These are phyloP conservation scores for Galbula dea DNA, from an alignment of 2,113 vertebrate genomes.

Conservation along the genomic window DNA sequence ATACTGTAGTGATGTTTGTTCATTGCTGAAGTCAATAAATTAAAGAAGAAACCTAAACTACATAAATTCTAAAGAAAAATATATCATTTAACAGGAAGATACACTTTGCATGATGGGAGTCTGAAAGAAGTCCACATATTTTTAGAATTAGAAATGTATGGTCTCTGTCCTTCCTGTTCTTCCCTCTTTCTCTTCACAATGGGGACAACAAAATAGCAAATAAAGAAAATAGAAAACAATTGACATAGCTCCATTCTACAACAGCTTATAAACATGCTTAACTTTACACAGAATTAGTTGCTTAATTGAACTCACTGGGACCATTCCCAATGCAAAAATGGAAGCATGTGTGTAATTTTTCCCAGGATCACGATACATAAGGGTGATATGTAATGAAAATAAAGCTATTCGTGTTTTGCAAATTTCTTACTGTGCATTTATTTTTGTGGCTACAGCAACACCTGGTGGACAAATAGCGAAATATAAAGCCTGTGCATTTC, in stretches of 20 bases:
- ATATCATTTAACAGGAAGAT: neutral
- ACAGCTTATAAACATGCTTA: neutral
- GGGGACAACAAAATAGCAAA: neutral
- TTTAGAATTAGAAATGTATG: neutral
- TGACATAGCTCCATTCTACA: neutral
- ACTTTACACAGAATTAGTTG: neutral
- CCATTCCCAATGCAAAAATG: neutral
- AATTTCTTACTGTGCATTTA: neutral
- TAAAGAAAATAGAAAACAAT: neutral
- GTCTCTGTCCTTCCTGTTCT: neutral
- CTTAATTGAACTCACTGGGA: neutral
- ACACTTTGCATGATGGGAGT: neutral
- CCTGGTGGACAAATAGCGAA: slow-evolving; percentile 57
- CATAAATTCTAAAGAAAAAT: slow-evolving; percentile 11
- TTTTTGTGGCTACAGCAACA: slow-evolving; percentile 54
- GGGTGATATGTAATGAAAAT: neutral
- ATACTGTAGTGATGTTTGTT: neutral
- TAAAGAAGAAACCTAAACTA: neutral
- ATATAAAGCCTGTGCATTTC: neutral
- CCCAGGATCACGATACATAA: neutral
- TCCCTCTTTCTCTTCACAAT: neutral
- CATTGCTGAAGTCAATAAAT: neutral
- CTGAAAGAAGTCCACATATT: neutral
- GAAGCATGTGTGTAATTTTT: neutral
- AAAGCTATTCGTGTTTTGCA: neutral